Evolutionary conservation across 2,113 vertebrate species (phyloP).

Genomic region (Peromyscus leucopus): DNA sequence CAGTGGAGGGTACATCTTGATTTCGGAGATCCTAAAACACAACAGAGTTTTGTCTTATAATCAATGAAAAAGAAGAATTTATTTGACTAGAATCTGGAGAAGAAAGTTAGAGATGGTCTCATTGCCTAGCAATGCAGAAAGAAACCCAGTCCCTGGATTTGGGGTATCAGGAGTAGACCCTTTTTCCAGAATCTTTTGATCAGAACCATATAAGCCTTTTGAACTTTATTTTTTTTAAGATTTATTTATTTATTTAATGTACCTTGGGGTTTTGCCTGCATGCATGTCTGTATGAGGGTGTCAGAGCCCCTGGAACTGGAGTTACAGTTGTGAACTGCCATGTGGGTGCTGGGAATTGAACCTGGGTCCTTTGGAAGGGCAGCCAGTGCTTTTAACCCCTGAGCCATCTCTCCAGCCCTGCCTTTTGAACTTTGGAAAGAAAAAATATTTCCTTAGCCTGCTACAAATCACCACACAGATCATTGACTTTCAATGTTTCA

Average conservation of each 20-base stretch:
- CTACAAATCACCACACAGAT: constrained; percentile 36
- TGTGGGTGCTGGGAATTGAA: no score
- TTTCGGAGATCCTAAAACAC: constrained; percentile 37
- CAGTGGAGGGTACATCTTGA: background rate
- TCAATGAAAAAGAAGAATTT: background rate
- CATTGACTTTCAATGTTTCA: constrained; percentile 48
- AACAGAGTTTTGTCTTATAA: background rate
- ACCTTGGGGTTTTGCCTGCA: no score
- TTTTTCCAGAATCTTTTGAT: constrained; percentile 14
- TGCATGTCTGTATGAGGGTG: no score
- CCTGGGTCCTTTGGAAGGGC: no score
- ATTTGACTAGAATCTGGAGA: background rate
- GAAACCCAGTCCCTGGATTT: constrained; percentile 25
- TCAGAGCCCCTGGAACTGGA: no score
- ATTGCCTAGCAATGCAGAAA: background rate
- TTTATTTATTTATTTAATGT: no score
- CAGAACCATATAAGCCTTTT: background rate
- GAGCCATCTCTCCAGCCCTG: no score
- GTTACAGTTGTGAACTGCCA: no score
- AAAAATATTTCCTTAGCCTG: constrained; percentile 34
- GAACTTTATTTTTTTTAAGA: background rate
- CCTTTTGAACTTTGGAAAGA: constrained; percentile 3
- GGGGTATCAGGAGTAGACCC: background rate
- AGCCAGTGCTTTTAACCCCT: no score
- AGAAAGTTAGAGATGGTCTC: constrained; percentile 6